Evolutionary conservation across 1,140 invertebrate species (phyloP).

Genomic region (Macrotrachela quadricornifera): DNA sequence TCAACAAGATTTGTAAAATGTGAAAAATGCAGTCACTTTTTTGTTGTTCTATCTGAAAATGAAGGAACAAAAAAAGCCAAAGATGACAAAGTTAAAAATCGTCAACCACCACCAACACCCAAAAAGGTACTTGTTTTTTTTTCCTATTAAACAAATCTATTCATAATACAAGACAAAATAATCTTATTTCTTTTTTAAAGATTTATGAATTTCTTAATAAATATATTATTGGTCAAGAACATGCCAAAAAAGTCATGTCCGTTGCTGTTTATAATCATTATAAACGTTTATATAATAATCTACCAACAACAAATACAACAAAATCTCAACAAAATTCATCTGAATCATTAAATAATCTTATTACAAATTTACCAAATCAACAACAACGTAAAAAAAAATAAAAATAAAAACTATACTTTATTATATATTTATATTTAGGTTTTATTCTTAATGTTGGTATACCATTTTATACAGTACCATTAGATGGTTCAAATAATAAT

Average conservation of each 20-base stretch:
- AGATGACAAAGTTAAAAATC: too few species aligned
- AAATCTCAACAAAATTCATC: slow-evolving; percentile 10
- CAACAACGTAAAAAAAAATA: background rate
- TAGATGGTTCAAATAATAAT: background rate
- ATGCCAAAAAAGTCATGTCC: slow-evolving; percentile 90
- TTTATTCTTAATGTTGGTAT: slow-evolving; percentile 1
- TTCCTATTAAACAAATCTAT: too few species aligned
- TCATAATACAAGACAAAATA: too few species aligned
- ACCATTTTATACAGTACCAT: background rate
- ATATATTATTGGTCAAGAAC: slow-evolving; percentile 92
- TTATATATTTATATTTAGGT: too few species aligned
- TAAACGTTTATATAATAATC: slow-evolving; percentile 83
- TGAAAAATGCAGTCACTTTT: slow-evolving; percentile 91
- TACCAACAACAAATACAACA: slow-evolving; percentile 35
- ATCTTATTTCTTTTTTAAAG: too few species aligned
- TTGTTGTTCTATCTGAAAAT: slow-evolving; percentile 66
- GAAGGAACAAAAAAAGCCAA: too few species aligned
- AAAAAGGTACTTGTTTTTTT: too few species aligned
- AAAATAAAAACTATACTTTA: too few species aligned
- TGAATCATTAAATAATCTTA: slow-evolving; percentile 11
- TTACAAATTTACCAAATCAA: slow-evolving; percentile 9
- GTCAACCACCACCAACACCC: too few species aligned
- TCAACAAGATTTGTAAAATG: slow-evolving; percentile 87
- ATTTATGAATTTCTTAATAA: slow-evolving; percentile 84
- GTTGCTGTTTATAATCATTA: slow-evolving; percentile 99